Evolutionary conservation across 2,888 invertebrate species (phyloP).

Genomic region (Sphaerophoria taeniata): DNA sequence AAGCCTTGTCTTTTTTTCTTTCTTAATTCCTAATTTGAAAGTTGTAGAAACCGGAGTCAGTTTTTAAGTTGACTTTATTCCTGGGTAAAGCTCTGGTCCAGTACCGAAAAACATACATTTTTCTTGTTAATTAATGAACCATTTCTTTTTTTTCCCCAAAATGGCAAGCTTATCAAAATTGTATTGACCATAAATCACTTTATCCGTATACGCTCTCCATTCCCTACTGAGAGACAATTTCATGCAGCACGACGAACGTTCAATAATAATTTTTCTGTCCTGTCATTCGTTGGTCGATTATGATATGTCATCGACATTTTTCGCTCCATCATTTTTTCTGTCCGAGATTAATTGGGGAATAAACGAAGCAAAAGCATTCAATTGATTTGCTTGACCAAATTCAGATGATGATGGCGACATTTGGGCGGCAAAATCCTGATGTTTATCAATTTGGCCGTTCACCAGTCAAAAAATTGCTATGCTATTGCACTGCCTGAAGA

Average conservation of each 20-base stretch:
- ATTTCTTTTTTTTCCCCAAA: no score
- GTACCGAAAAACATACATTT: no score
- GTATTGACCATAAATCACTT: no score
- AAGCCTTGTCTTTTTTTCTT: no score
- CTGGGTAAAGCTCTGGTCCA: no score
- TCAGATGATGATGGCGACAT: conserved; percentile 65
- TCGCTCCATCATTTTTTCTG: conserved; percentile 34
- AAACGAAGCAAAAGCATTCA: conserved; percentile 41
- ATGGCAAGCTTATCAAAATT: no score
- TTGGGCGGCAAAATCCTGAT: conserved; percentile 58
- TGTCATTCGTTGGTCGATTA: conserved; percentile 53
- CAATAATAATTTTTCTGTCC: conserved; percentile 47
- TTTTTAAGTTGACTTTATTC: no score
- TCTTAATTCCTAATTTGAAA: no score
- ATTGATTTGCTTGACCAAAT: conserved; percentile 72
- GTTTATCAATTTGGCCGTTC: conserved; percentile 49
- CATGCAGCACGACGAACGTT: conserved; percentile 29
- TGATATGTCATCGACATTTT: conserved; percentile 67
- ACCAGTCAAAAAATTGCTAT: neutral
- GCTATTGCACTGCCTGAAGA: neutral
- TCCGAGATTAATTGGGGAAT: conserved; percentile 67
- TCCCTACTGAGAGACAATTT: conserved; percentile 1
- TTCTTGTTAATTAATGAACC: no score
- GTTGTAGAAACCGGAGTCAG: no score
- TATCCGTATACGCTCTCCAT: no score